Base-by-base conservation (phyloP, 2,888 invertebrate genomes). In the Cerceris rybyensis region DNA sequence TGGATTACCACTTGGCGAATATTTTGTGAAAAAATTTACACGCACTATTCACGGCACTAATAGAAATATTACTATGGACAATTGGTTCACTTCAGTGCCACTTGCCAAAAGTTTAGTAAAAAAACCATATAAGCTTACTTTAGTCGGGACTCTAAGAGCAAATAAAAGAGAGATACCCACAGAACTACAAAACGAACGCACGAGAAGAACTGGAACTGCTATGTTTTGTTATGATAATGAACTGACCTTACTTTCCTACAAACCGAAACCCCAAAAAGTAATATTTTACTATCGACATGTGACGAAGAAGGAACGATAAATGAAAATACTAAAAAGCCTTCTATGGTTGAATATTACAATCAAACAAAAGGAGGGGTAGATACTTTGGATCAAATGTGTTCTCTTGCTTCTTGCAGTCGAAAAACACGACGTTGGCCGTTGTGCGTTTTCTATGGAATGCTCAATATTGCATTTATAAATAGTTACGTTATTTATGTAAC, bases 331-430 rank as follows among this genome's bases (percentile, higher is more conserved):
- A 9, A 9, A 43, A 43, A 43, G 43, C 9, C 43, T n/a, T n/a
- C n/a, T n/a, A n/a, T n/a, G n/a, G n/a, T n/a, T n/a, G n/a, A n/a
- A n/a, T n/a, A n/a, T n/a, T n/a, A n/a, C n/a, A n/a, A n/a, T n/a
- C n/a, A n/a, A n/a, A n/a, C n/a, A n/a, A n/a, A n/a, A n/a, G n/a
- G n/a, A n/a, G n/a, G n/a, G n/a, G n/a, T n/a, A n/a, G n/a, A n/a
- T n/a, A n/a, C n/a, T n/a, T 75, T 49, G 9, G 43, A 43, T 43
- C 43, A 43, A 43, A 43, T 43, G 43, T 43, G 43, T 43, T 43
- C 43, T 6, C 9, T 9, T 7, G 9, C 9, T 6, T 43, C 43
- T 6, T 43, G 43, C 43, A 7, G 7, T 7, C 6, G 43, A 43
- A 43, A 43, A 43, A 43, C 43, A 9, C 6, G 9, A 6, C 6